Base-by-base conservation (phyloP, 1,140 invertebrate species). In the Ganaspis sp. region DNA sequence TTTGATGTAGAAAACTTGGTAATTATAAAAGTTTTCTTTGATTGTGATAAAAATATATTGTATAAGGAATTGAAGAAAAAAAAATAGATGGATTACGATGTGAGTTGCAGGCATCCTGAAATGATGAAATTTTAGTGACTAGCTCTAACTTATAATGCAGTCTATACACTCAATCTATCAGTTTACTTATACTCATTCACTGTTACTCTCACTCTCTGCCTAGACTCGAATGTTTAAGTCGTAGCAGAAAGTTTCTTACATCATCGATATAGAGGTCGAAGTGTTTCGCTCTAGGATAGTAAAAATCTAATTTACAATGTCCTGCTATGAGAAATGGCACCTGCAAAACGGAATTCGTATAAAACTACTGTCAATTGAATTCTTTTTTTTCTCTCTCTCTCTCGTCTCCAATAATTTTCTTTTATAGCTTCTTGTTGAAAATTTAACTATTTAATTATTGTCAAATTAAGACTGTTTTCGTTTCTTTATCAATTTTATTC, bases 241-340 rank as follows among this genome's bases (percentile, higher is more conserved):
- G 58, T 69, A 74, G 69, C 72, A 72, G 82, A 83, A 83, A 83
- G 82, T 83, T 76, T 80, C 79, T 83, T 83, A 58, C 80, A 70
- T 78, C 76, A 83, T 70, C 49, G 70, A 79, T 64, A 83, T 79
- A 81, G 79, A 83, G 80, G 82, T 81, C 78, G 76, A 79, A 81
- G 72, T 37, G 75, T 75, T 78, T 76, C 74, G 69, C 64, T 69
- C 26, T 64, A 64, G 23, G 26, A 49, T 64, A 64, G 58, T 64
- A 64, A 64, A 64, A 64, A 64, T 64, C 23, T 64, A 29, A 64
- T 64, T 64, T 29, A 64, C 58, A 64, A 64, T 64, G 58, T 64
- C 11, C 12, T 29, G 26, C 26, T 12, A 64, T 64, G 58, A 64
- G 58, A 29, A 64, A 64, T 64, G 58, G 58, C 58, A 64, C 58